Percentiles rank a stretch among this genome's conserved stretches.
These are phyloP conservation scores for Heterohyrax brucei DNA, from an alignment of 2,797 vertebrate genomes.

Conservation along the genomic window DNA sequence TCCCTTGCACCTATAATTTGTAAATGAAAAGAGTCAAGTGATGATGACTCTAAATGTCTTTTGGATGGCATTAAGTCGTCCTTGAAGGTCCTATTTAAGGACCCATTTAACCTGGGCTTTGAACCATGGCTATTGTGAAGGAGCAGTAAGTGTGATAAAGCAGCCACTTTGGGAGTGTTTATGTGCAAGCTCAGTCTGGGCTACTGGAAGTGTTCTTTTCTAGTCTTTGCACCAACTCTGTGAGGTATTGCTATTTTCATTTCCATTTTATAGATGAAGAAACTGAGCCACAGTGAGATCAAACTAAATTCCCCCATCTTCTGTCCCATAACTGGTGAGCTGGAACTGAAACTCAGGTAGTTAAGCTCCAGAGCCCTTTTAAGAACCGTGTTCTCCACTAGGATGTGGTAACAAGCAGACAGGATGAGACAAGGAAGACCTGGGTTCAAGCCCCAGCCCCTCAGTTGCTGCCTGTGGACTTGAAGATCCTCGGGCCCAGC, in stretches of 20 bases:
- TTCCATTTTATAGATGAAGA: no score
- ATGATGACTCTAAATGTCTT: slow-evolving; percentile 2
- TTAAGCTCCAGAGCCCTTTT: background rate
- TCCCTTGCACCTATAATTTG: slow-evolving; percentile 34
- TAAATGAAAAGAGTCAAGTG: slow-evolving; percentile 2
- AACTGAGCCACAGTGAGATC: background rate
- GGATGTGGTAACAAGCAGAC: background rate
- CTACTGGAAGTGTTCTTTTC: no score
- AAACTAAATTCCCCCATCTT: background rate
- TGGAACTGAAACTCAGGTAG: background rate
- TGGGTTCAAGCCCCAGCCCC: background rate
- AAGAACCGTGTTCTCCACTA: background rate
- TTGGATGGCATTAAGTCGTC: background rate
- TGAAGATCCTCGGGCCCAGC: background rate
- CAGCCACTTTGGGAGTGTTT: background rate
- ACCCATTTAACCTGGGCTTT: background rate
- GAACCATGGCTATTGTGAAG: background rate
- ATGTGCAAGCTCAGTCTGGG: background rate
- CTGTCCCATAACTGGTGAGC: no score
- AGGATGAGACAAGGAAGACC: background rate
- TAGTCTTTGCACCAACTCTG: background rate
- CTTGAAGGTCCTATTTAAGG: background rate
- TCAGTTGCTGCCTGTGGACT: background rate
- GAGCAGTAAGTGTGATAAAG: background rate
- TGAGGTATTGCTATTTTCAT: no score